Conservation (phyloP, 2,113 vertebrate genomes). For the Sus scrofa region DNA sequence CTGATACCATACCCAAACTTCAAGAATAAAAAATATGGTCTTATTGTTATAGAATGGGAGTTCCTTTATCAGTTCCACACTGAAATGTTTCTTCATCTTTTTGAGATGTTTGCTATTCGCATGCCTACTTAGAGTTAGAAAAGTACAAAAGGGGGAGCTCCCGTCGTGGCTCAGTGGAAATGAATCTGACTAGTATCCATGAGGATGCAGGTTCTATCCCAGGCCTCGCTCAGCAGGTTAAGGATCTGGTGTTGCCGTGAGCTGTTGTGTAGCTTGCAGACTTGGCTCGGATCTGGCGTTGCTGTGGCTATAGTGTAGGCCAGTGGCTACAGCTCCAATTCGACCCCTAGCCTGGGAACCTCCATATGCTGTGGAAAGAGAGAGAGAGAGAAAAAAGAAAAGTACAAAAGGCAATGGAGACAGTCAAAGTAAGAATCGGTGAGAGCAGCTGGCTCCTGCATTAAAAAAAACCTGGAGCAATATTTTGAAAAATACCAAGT, state of each 20-base stretch:
- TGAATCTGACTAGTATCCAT: too few relatives aligned
- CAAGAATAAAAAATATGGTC: neutral
- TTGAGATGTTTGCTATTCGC: slow-evolving; percentile 20
- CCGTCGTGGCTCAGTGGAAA: too few relatives aligned
- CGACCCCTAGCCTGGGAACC: too few relatives aligned
- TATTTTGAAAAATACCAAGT: neutral
- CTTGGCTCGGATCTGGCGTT: too few relatives aligned
- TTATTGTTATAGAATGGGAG: neutral
- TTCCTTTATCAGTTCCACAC: neutral
- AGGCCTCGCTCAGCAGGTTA: too few relatives aligned
- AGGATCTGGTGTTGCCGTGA: too few relatives aligned
- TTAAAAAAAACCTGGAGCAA: neutral
- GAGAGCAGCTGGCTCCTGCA: neutral
- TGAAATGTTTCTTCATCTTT: neutral
- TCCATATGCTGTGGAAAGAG: too few relatives aligned
- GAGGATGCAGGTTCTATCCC: too few relatives aligned
- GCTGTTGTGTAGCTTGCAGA: too few relatives aligned
- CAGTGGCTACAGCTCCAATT: too few relatives aligned
- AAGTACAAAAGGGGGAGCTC: neutral
- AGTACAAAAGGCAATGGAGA: neutral
- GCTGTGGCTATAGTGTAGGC: too few relatives aligned
- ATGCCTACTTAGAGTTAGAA: neutral
- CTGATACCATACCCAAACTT: neutral
- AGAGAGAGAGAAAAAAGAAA: neutral
- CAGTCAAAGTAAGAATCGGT: neutral